Evolutionary conservation across 2,888 invertebrate genomes (phyloP), one percentile per base, ranked within the genome.

Genomic region (Gibbula magus): DNA sequence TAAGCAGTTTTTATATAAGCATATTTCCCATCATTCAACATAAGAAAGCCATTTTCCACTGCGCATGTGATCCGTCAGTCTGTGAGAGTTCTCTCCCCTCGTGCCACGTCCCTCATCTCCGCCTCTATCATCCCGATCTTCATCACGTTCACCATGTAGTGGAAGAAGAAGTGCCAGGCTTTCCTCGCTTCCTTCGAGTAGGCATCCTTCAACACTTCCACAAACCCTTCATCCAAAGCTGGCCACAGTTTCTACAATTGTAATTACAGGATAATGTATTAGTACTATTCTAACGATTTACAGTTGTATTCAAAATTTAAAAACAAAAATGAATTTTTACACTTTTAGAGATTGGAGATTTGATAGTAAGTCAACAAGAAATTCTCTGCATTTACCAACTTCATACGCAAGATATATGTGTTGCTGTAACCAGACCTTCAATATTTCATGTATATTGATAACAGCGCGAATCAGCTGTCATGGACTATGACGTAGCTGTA

Each of bases 141-240:
- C 83, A 87, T 86, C 54, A 81, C 82, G 73, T 79, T 77, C 45
- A 85, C 81, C 66, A 86, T 82, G 80, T 80, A 87, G 29, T 70
- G 67, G 77, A 84, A 87, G 54, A 87, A 81, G 3, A 75, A 78
- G 16, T 52, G 67, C 86, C 86, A 86, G 7, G 86, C 78, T 13
- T 82, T 66, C 20, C 83, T 78, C 70, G 84, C 81, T 45, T 86
- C 85, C 5, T 79, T 82, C 2, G 81, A 81, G 78, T 83, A 84
- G 16, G 53, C 78, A 20, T 84, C 82, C 67, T 79, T 80, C 13
- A 86, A 61, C 35, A 78, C 74, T 52, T 75, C 79, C 53, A 67
- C 76, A 74, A 86, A 81, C 0, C 79, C 85, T 20, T 76, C 78
- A 13, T 80, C 70, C 8, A 86, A 77, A 3, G 83, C 78, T 18